These are phyloP conservation scores for Chironomus riparius DNA, from an alignment of 2,888 invertebrate species.

Conservation along the genomic window DNA sequence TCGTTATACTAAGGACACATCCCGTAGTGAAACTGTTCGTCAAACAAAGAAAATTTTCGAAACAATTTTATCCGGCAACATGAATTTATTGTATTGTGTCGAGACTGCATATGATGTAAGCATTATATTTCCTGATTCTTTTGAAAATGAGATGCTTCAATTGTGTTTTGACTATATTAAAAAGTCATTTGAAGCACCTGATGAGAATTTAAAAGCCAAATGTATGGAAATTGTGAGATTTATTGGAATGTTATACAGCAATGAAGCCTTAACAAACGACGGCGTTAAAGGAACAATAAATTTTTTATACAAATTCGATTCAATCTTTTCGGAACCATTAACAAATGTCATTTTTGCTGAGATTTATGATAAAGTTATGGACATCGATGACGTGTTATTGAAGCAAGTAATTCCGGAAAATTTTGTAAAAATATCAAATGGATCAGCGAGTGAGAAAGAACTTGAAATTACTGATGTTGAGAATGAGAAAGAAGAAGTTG, in stretches of 20 bases:
- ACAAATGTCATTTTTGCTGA: background rate
- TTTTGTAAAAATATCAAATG: background rate
- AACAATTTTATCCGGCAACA: background rate
- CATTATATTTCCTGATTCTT: background rate
- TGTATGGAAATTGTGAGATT: background rate
- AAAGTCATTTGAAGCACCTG: background rate
- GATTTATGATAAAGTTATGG: background rate
- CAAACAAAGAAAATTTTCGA: background rate
- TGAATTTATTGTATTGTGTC: background rate
- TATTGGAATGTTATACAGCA: background rate
- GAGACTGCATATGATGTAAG: background rate
- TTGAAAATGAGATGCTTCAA: background rate
- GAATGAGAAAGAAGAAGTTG: background rate
- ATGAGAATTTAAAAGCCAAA: background rate
- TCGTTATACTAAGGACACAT: background rate
- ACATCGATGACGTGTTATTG: background rate
- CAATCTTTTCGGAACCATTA: too few species aligned
- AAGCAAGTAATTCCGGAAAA: background rate
- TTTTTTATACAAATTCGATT: background rate
- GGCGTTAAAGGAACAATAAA: background rate
- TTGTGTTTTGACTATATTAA: background rate
- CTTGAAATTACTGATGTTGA: background rate
- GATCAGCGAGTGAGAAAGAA: background rate
- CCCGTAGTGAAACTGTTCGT: background rate
- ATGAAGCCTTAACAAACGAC: background rate